Percentiles rank a stretch among this genome's conserved stretches.
Conservation (phyloP, 1,140 invertebrate genomes). For the Bombyx mandarina region DNA sequence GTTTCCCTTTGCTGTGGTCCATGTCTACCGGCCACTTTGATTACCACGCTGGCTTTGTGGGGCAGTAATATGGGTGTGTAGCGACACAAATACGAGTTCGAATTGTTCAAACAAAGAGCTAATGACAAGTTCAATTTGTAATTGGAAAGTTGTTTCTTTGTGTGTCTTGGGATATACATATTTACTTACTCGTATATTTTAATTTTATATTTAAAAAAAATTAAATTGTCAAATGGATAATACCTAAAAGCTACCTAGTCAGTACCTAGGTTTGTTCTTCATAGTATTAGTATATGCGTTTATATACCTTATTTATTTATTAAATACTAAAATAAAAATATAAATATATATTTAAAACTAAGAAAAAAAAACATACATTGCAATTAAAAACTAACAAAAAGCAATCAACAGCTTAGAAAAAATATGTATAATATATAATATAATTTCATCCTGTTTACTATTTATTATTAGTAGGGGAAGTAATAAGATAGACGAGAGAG, state of each 20-base stretch:
- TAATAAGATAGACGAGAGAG: neutral
- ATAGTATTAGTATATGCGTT: too few species aligned
- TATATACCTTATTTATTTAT: too few species aligned
- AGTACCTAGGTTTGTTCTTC: too few species aligned
- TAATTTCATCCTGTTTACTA: too few species aligned
- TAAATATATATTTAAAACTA: too few species aligned
- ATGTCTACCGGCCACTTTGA: slow-evolving; percentile 3
- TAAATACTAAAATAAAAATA: too few species aligned
- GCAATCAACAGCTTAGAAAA: too few species aligned
- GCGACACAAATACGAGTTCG: neutral
- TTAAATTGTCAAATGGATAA: too few species aligned
- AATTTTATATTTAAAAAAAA: too few species aligned
- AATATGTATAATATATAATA: too few species aligned
- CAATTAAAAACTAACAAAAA: slow-evolving; percentile 1
- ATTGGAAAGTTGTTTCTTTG: neutral
- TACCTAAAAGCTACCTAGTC: too few species aligned
- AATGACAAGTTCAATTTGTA: neutral
- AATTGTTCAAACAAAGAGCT: slow-evolving; percentile 1
- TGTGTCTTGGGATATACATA: slow-evolving; percentile 1
- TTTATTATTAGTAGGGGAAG: neutral
- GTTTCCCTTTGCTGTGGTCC: neutral
- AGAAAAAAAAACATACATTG: neutral
- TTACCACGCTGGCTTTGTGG: neutral
- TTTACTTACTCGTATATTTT: too few species aligned
- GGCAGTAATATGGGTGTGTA: neutral